Percentiles rank a stretch among this genome's conserved stretches.
Evolutionary conservation across 2,113 vertebrate species (phyloP).

Genomic region (Ceuthmochares aereus): DNA sequence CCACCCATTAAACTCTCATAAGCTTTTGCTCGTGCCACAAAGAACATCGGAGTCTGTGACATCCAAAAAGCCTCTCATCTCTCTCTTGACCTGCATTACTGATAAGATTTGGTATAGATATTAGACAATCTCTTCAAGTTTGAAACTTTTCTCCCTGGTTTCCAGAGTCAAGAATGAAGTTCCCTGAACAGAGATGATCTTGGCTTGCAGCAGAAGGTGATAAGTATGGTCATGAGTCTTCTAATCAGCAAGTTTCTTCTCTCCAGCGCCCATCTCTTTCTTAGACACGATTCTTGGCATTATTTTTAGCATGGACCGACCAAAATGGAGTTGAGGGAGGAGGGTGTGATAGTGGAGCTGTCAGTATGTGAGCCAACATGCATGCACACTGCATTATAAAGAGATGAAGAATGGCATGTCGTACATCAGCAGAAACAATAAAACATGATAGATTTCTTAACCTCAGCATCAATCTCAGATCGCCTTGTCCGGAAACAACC

Average conservation of each 20-base stretch:
- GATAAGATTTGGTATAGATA: not conserved
- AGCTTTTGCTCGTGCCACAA: not conserved
- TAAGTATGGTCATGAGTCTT: not conserved
- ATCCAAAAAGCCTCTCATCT: not conserved
- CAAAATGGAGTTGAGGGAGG: slow-evolving; percentile 36
- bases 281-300: slow-evolving; percentile 25
- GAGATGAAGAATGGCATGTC: slow-evolving; percentile 61
- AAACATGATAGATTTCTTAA: slow-evolving; percentile 71
- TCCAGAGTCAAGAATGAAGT: not conserved
- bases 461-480: slow-evolving; percentile 57
- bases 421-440: slow-evolving; percentile 63
- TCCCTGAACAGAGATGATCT: not conserved
- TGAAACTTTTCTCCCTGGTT: not conserved
- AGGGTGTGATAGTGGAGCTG: slow-evolving; percentile 38
- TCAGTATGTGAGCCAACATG: slow-evolving; percentile 31
- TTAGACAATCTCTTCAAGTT: not conserved
- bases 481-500: slow-evolving; percentile 9
- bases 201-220: not conserved
- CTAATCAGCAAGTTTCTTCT: not conserved
- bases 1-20: not conserved
- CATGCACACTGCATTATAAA: slow-evolving; percentile 50
- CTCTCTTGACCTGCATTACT: not conserved
- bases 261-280: not conserved
- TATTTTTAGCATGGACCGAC: slow-evolving; percentile 53
- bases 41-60: not conserved